Evolutionary conservation across 2,113 vertebrate genomes (phyloP), one percentile per base, ranked within the genome.

Genomic region (Clarias batrachus): DNA sequence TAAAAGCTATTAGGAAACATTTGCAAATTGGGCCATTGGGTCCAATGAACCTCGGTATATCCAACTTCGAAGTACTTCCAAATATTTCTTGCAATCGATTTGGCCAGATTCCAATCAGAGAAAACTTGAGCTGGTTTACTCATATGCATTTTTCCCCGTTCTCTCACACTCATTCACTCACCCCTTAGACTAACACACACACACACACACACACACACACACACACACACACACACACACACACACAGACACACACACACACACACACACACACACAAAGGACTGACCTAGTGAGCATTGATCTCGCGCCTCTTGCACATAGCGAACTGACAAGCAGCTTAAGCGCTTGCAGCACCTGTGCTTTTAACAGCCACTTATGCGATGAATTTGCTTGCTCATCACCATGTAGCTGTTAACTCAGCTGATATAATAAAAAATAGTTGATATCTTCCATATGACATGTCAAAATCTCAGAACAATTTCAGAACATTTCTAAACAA

Each of bases 11-110:
- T 95, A 93, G 92, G 93, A 95, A 91, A 92, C 93, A 91, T 88
- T 94, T 92, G 92, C 95, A 95, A 94, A 96, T 96, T 94, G 94
- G 93, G 95, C 96, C 95, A 96, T 96, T 94, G 94, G 93, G 95
- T 96, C 95, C 85, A n/a, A 30, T 79, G 19, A 86, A 62, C 19
- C 56, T 19, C 60, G 30, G 52, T n/a, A 37, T 73, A 37, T 62
- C 1, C 82, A 84, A 19, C 21, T 60, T 57, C 37, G 19, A 59
- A 59, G 54, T 48, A 60, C 54, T 14, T 62, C 25, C 57, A 37
- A 52, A 79, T 78, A 78, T 56, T 56, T 77, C 41, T 56, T 27
- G 19, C 92, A 91, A 89, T 92, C 92, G 86, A 90, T 88, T 93
- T 90, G 92, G 41, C 62, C 62, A 79, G 41, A 48, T 56, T 79